Percentiles rank a stretch among this genome's conserved stretches.
These are phyloP conservation scores for Smutsia temminckii DNA, from an alignment of 2,797 vertebrate species.

Conservation along the genomic window DNA sequence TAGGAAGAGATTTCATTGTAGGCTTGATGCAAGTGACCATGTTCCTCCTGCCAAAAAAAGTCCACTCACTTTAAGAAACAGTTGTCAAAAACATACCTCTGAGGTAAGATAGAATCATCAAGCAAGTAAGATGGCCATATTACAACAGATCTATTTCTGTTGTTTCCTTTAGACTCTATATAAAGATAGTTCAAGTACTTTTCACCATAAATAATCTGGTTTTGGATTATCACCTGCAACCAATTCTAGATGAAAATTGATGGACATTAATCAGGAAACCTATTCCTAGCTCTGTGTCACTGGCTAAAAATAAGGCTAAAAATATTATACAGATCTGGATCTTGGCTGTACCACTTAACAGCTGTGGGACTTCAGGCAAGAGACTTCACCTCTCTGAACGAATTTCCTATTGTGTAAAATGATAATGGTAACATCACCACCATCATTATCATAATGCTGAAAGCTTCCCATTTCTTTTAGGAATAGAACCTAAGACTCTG, in stretches of 20 bases:
- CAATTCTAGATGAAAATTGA: background rate
- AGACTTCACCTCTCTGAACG: background rate
- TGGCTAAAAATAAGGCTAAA: constrained; percentile 5
- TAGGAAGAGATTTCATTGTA: constrained; percentile 73
- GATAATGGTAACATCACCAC: background rate
- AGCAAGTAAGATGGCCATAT: background rate
- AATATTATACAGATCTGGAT: background rate
- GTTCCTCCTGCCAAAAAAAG: constrained; percentile 76
- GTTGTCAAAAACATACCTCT: constrained; percentile 52
- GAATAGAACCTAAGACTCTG: background rate
- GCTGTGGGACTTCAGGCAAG: background rate
- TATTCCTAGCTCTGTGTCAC: background rate
- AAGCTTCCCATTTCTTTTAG: background rate
- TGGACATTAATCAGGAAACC: constrained; percentile 9
- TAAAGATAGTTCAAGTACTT: constrained; percentile 10
- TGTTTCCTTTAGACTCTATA: background rate
- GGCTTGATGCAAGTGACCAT: constrained; percentile 59
- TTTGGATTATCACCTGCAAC: constrained; percentile 26
- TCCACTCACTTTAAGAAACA: background rate
- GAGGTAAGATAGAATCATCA: constrained; percentile 72
- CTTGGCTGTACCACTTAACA: background rate
- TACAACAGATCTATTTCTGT: background rate
- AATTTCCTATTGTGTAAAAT: background rate
- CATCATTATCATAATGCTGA: background rate
- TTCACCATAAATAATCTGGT: constrained; percentile 4